A percentile compares a stretch with the other conserved stretches of the same genome.
Evolutionary conservation across 2,113 vertebrate genomes (phyloP).

Genomic region (Vimba vimba): DNA sequence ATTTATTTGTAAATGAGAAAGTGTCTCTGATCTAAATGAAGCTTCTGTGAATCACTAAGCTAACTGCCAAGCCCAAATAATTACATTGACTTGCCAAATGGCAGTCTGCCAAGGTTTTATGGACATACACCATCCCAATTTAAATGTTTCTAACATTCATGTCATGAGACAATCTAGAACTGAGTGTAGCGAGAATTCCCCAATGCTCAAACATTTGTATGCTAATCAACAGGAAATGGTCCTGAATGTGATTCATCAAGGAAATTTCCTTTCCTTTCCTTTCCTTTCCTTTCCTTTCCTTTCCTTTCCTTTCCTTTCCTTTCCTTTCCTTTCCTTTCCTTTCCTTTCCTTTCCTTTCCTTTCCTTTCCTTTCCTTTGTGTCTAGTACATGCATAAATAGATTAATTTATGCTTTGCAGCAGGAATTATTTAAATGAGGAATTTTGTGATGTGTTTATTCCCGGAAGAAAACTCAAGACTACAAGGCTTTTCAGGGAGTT

Average conservation of each 20-base stretch:
- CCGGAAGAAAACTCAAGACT: no score
- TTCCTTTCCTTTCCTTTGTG: neutral
- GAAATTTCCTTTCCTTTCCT: neutral
- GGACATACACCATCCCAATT: neutral
- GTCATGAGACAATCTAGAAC: slow-evolving; percentile 18
- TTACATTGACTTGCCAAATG: slow-evolving; percentile 32
- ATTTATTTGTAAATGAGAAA: slow-evolving; percentile 52
- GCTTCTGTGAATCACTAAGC: slow-evolving; percentile 42
- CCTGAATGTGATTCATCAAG: neutral
- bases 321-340: no score
- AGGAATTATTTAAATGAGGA: no score
- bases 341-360: no score
- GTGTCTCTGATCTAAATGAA: slow-evolving; percentile 53
- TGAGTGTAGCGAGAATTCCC: neutral
- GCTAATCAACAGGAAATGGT: neutral
- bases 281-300: no score
- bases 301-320: no score
- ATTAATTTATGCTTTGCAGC: no score
- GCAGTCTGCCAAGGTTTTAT: slow-evolving; percentile 45
- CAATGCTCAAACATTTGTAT: neutral
- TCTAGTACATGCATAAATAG: no score
- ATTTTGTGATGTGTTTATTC: no score
- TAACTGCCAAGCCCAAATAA: slow-evolving; percentile 50
- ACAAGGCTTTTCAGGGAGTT: no score
- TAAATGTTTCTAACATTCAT: slow-evolving; percentile 6